Evolutionary conservation across 2,888 invertebrate species (phyloP).

Genomic region (Scaptodrosophila latifasciaeformis): DNA sequence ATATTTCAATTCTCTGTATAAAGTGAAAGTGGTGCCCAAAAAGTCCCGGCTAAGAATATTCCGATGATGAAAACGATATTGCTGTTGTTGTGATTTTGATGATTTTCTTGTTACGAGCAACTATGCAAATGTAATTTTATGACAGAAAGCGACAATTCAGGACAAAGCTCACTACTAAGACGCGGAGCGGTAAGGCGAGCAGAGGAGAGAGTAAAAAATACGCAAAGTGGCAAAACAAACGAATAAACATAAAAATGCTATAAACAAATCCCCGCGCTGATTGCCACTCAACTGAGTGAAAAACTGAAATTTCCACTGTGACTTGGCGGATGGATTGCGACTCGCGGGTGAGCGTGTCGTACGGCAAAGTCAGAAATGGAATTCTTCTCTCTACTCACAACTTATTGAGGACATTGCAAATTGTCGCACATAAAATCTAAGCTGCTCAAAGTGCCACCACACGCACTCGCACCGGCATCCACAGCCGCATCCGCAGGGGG

Average conservation of each 20-base stretch:
- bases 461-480: no score
- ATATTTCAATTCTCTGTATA: no score
- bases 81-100: constrained; percentile 9
- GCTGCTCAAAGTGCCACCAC: neutral
- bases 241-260: constrained; percentile 46
- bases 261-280: constrained; percentile 45
- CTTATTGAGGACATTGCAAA: neutral
- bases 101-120: neutral
- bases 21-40: no score
- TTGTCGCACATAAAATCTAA: neutral
- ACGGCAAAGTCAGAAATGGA: no score
- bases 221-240: constrained; percentile 29
- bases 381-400: neutral
- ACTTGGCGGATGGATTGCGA: no score
- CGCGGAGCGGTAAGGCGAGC: no score
- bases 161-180: neutral
- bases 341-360: no score
- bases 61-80: no score
- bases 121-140: constrained; percentile 46
- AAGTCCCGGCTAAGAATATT: no score
- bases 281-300: constrained; percentile 33
- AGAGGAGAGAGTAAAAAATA: neutral
- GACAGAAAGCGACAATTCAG: constrained; percentile 7
- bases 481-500: no score
- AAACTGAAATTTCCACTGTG: neutral